Base-by-base conservation (phyloP, 2,113 vertebrate species). In the Heteronetta atricapilla region DNA sequence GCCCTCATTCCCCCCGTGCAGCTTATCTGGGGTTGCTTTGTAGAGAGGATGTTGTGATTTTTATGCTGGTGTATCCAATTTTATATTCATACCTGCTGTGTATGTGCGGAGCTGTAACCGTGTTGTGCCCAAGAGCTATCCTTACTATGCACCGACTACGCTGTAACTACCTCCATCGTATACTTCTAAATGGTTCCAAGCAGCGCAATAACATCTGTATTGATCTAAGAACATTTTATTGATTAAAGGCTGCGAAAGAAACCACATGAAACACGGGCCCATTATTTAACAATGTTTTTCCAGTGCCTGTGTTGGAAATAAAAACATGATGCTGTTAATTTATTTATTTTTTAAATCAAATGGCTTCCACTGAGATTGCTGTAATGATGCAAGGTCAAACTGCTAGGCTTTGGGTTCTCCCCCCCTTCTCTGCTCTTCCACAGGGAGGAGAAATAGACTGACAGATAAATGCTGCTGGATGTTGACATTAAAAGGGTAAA, bases 141-240 rank as follows among this genome's bases (percentile, higher is more conserved):
- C 85, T 82, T 13, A 18, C 95, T 28, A 40, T 60, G 92, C 81
- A 58, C 86, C 62, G 36, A 36, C 94, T 46, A 4, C 40, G 81
- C 69, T 72, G n/a, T 67, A 91, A 70, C 90, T 85, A 66, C 74
- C 77, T 88, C 84, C 84, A 22, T 78, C 34, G 3, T 55, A 38
- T 8, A 53, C 93, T 63, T 96, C 73, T 93, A 96, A 97, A 96
- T 74, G 94, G 82, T 95, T 96, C 86, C 97, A 96, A 97, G 95
- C 95, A 83, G 88, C 0, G 5, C 96, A 98, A 97, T 97, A 97
- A 96, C 93, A 96, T 96, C 97, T 94, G 59, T 98, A 98, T 98
- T 95, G 98, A 98, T 96, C 97, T 95, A 85, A 97, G 95, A 97
- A 95, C 93, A 89, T 97, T 97, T 88, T 91, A 98, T 98, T 97